Evolutionary conservation across 2,113 vertebrate genomes (phyloP), one percentile per base, ranked within the genome.

Genomic region (Nothocercus nigrocapillus): DNA sequence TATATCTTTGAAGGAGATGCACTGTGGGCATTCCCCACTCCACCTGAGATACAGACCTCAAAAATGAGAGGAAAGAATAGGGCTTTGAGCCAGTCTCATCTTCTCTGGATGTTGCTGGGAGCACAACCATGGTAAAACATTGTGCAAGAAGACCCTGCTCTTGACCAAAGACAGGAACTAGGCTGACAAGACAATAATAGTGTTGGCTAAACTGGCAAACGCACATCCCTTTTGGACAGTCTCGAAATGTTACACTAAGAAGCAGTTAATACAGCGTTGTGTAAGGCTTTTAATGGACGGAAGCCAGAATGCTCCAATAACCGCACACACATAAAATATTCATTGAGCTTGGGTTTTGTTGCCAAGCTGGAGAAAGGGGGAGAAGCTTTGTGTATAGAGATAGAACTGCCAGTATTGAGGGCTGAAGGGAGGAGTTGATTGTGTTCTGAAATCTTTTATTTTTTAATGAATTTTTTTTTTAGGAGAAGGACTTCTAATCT

Each of bases 241-340:
- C 96, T 54, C 77, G 95, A 96, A 97, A 95, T 94, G 95, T 94
- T 93, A 95, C 82, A 82, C 13, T 93, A 97, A 94, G 92, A 94
- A 97, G 88, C 81, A 96, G 95, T 97, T 98, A 97, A 98, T 94
- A 96, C 96, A 97, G 91, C 56, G 94, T 97, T 98, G 96, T 98
- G 95, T 92, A 97, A 97, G 89, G 94, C 95, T 93, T 94, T 97
- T 96, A 91, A 93, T 96, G 97, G 97, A 98, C 79, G 90, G 88
- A 72, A 96, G 97, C 96, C 97, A 98, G 73, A 96, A 96, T 77
- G 82, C 64, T 96, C 94, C 93, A 98, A 97, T 98, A 96, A 96
- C 97, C 97, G 97, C 97, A 97, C 97, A 97, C 95, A 40, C 49
- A 96, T 88, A 92, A 93, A 98, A 97, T 98, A 97, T 97, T 98